phyloP scores from a whole-genome alignment of 2,888 invertebrate genomes.

The Therioaphis trifolii region DNA sequence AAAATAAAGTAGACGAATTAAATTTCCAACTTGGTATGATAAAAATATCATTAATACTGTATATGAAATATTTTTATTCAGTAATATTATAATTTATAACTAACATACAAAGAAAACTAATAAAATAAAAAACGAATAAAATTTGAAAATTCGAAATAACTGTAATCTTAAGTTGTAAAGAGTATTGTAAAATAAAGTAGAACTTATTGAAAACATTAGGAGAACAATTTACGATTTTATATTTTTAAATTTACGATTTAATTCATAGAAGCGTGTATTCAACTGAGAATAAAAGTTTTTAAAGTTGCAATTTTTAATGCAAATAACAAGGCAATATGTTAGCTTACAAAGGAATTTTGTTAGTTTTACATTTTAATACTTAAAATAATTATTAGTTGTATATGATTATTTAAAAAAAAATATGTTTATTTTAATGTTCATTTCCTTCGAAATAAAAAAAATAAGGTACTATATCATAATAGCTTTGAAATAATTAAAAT shows the following conservation, averaged over 20 bases:
- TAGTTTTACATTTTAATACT: too few species aligned
- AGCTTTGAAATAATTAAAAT: too few species aligned
- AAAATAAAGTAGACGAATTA: background rate
- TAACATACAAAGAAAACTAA: background rate
- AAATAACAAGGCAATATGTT: slow-evolving; percentile 1
- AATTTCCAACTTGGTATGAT: background rate
- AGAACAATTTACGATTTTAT: background rate
- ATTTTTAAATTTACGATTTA: background rate
- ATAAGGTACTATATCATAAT: too few species aligned
- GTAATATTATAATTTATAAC: background rate
- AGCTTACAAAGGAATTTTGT: background rate
- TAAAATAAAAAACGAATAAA: background rate
- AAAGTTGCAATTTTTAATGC: background rate
- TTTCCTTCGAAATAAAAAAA: too few species aligned
- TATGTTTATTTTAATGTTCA: too few species aligned
- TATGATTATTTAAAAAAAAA: background rate
- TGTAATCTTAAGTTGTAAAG: background rate
- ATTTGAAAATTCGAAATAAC: background rate
- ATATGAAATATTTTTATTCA: background rate
- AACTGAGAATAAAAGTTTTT: background rate
- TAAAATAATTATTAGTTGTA: background rate
- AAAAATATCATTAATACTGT: background rate
- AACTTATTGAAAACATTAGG: background rate
- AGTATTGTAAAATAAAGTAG: background rate
- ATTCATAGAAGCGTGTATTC: background rate